Evolutionary conservation across 2,113 vertebrate genomes (phyloP), one percentile per base, ranked within the genome.

Genomic region (Calyptommatus sinebrachiatus): DNA sequence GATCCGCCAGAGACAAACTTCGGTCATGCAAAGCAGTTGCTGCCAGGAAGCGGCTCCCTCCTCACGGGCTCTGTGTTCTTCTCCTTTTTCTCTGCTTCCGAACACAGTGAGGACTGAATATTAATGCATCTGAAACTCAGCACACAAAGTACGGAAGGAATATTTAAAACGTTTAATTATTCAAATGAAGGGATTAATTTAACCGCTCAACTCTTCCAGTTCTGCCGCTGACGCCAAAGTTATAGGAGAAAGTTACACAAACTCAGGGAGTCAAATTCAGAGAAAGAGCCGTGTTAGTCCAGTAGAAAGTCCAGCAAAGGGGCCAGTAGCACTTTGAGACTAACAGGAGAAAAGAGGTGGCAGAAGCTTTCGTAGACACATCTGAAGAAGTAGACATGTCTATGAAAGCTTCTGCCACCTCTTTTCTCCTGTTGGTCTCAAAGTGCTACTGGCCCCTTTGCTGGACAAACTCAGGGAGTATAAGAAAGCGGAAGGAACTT

Each of bases 151-250:
- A 83, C 85, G 79, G 86, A 91, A 85, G 84, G 90, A 88, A 87
- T 90, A 85, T 92, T 92, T 91, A 84, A 93, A 91, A 92, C 90
- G 88, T 82, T 93, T 92, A 92, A 93, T 93, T 89, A 92, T 90
- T 92, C 89, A 94, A 85, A 91, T 73, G 60, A 86, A 88, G 77
- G 79, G 85, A 91, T 91, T 91, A 92, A 91, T 72, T 87, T 73
- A 16, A 85, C 81, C 88, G 65, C 85, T 83, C 87, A 81, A 85
- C 89, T 86, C 89, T 84, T 84, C 50, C 84, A 74, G 75, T 80
- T 89, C 50, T 76, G 78, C n/a, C 50, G 73, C 9, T 83, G 84
- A 85, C 89, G 83, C 86, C 87, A 81, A 90, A 88, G 62, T 84
- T 81, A 60, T 26, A 29, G 21, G 78, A 82, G 86, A 76, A 79